phyloP scores from a whole-genome alignment of 2,113 vertebrate species.

The Phrynosoma blainvillii region DNA sequence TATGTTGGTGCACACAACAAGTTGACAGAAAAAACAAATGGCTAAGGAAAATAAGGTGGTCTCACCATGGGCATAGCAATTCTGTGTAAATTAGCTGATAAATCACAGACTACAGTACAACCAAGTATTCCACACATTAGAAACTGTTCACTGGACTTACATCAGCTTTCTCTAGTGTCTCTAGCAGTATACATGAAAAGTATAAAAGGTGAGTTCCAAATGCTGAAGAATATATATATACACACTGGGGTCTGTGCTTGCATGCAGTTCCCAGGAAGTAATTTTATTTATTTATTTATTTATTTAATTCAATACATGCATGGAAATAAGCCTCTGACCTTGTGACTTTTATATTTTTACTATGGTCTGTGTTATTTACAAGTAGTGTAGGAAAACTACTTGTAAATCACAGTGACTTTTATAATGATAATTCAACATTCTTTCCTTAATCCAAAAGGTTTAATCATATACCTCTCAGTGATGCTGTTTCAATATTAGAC shows the following conservation, averaged over 20 bases:
- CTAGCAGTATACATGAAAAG: neutral
- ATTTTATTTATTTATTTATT: no score
- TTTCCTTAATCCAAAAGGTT: neutral
- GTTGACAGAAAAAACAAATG: neutral
- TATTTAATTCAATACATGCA: neutral
- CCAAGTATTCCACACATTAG: neutral
- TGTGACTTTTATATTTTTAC: neutral
- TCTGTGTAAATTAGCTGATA: neutral
- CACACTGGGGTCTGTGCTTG: neutral
- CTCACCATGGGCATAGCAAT: neutral
- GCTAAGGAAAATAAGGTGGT: neutral
- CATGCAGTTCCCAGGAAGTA: neutral
- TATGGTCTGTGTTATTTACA: neutral
- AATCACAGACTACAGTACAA: neutral
- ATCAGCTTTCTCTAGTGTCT: neutral
- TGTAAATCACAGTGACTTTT: neutral
- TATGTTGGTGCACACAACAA: neutral
- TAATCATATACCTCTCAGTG: constrained; percentile 86
- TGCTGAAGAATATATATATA: no score
- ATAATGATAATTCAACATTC: neutral
- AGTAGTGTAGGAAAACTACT: neutral
- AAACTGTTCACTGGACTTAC: neutral
- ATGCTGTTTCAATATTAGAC: constrained; percentile 91
- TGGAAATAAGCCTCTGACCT: neutral
- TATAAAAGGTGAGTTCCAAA: neutral